Evolutionary conservation across 1,140 invertebrate species (phyloP), one percentile per base, ranked within the genome.

Genomic region (Drosophila pseudoobscura): DNA sequence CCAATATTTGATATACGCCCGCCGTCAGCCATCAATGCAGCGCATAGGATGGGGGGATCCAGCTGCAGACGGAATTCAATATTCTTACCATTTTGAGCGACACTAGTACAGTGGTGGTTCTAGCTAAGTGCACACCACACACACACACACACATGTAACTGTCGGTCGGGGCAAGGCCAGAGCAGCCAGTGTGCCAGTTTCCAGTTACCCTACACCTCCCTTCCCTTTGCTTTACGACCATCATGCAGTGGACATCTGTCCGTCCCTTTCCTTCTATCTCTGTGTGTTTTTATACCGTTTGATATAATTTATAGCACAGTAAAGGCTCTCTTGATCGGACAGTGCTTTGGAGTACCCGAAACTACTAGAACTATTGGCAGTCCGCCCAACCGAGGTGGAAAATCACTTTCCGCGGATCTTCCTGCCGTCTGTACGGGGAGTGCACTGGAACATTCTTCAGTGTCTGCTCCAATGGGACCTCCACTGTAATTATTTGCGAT

Each of bases 1-100:
- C 82, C 78, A 60, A 84, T 78, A 78, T 75, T 68, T 64, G 53
- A 75, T 75, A 75, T 68, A 39, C 43, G 47, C 47, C 35, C 17
- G 49, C 53, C 69, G 39, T 69, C 52, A 53, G 69, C 51, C 51
- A 47, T 43, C 68, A 63, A 55, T 63, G 72, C 26, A 46, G 46
- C 13, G 31, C 9, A 43, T 31, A 17, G 47, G 20, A 46, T 46
- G 47, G 41, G 20, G 24, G 24, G 24, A 17, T 59, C 41, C 66
- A 72, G 70, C 60, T 56, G 60, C 71, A 74, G 60, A 56, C 11
- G 69, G 47, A 53, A 68, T 51, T 15, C 24, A 69, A 69, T 3
- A 35, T 35, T 45, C 43, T 49, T 7, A 68, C 62, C 65, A 31
- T 49, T 68, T 68, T 31, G n/a, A 55, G 49, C 62, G 8, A 11